Conservation (phyloP, 2,113 vertebrate genomes). For the Protobothrops flavoviridis region DNA sequence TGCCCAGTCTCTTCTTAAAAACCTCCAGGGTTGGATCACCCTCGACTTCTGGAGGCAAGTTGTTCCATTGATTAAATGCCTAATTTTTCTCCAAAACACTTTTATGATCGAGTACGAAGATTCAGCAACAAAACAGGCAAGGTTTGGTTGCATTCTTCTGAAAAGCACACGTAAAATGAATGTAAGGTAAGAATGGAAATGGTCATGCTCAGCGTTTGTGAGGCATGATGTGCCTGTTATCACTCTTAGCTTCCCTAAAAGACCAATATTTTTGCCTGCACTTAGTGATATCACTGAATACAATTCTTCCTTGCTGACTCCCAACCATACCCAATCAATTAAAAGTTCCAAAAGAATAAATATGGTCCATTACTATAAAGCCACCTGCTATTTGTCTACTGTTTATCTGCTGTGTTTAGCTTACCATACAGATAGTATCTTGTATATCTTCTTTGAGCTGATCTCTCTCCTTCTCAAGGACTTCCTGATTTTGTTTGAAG, state of each 20-base stretch:
- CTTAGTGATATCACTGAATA: neutral
- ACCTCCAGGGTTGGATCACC: neutral
- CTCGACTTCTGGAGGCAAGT: neutral
- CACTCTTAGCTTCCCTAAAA: neutral
- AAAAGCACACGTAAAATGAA: neutral
- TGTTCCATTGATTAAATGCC: neutral
- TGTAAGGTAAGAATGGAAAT: neutral
- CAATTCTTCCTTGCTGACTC: neutral
- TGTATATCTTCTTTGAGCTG: constrained; percentile 70
- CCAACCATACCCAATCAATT: neutral
- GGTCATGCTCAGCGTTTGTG: neutral
- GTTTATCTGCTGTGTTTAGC: constrained; percentile 10
- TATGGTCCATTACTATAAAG: neutral
- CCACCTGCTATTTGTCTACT: neutral
- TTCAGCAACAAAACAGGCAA: neutral
- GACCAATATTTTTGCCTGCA: neutral
- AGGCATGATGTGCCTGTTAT: neutral
- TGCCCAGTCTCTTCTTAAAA: neutral
- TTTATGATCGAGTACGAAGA: neutral
- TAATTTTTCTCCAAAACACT: neutral
- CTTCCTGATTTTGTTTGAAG: constrained; percentile 55
- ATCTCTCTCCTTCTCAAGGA: constrained; percentile 62
- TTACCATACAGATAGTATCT: constrained; percentile 67
- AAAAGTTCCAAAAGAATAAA: neutral
- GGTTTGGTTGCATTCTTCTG: neutral